Conservation (phyloP, 2,888 invertebrate genomes). For the Phaedon cochleariae region DNA sequence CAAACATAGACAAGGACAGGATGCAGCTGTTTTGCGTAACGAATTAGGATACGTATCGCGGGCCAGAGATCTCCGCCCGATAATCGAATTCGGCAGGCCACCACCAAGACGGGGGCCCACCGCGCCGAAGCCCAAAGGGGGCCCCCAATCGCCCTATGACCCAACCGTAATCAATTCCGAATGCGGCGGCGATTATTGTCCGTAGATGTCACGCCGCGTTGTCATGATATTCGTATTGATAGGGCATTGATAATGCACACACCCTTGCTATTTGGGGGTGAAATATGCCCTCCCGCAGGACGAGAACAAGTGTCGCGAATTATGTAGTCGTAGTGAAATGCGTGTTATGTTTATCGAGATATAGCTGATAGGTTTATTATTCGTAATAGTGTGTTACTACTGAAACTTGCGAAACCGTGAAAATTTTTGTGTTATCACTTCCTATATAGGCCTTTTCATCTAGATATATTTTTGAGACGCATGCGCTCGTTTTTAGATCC, state of each 20-base stretch:
- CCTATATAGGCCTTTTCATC: no score
- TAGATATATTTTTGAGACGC: no score
- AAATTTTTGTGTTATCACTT: no score
- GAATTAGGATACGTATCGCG: slow-evolving; percentile 51
- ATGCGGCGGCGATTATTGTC: slow-evolving; percentile 34
- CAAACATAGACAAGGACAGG: slow-evolving; percentile 13
- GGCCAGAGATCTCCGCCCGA: slow-evolving; percentile 29
- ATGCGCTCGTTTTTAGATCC: no score
- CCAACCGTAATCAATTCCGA: slow-evolving; percentile 63
- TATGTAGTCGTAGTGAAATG: background rate
- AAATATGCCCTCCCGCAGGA: background rate
- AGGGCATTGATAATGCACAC: slow-evolving; percentile 28
- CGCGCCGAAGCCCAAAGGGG: slow-evolving; percentile 33
- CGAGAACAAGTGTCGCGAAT: background rate
- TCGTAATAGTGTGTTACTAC: no score
- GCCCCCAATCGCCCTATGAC: slow-evolving; percentile 48
- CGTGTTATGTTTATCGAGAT: background rate
- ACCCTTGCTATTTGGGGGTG: background rate
- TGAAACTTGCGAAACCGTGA: no score
- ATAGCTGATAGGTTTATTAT: no score
- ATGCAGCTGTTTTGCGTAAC: slow-evolving; percentile 58
- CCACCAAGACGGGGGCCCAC: slow-evolving; percentile 16
- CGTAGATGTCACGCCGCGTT: slow-evolving; percentile 30
- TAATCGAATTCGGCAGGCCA: slow-evolving; percentile 32
- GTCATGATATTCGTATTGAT: slow-evolving; percentile 34